Base-by-base conservation (phyloP, 2,113 vertebrate species). In the Nothobranchius kuhntae region DNA sequence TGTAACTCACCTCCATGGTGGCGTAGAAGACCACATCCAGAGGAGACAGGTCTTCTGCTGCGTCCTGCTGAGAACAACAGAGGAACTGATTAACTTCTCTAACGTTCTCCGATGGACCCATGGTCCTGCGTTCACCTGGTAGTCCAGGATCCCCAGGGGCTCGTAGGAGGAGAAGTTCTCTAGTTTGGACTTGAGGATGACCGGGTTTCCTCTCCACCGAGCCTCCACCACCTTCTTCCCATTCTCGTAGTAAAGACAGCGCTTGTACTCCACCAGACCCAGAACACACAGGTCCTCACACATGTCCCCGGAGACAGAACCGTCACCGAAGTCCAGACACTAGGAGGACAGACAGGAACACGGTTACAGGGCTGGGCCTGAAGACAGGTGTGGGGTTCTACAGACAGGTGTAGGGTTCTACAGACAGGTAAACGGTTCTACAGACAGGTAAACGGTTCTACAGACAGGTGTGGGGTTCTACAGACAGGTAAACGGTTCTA, bases 181-280 rank as follows among this genome's bases (percentile, higher is more conserved):
- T 71, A 94, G 93, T 72, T 95, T 95, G 83, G 98, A 96, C 83
- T 99, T 99, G 78, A 99, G 92, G 75, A 98, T 91, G 42, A 99
- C 62, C 2, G 94, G 94, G 15, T 77, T 86, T 26, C 95, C 96
- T 15, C 93, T 93, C 98, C 98, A 98, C 45, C 90, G 92, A 0
- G 95, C 97, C 81, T 95, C 95, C 55, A 99, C 94, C 82, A 99
- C 98, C 90, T 97, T 98, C 89, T 99, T 99, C 46, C 98, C 98
- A 13, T 94, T 92, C 76, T 97, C 94, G 1, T 95, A 96, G 89
- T 97, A 95, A 52, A 99, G 95, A 60, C 98, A 98, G 77, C 93
- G 93, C 56, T 88, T 94, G 88, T 97, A 99, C 72, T 91, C 90
- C 55, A 99, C 90, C 57, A 82, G 90, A 45, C 93, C 89, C 0